Evolutionary conservation across 1,140 invertebrate species (phyloP).

Genomic region (Wiebesia pumilae): DNA sequence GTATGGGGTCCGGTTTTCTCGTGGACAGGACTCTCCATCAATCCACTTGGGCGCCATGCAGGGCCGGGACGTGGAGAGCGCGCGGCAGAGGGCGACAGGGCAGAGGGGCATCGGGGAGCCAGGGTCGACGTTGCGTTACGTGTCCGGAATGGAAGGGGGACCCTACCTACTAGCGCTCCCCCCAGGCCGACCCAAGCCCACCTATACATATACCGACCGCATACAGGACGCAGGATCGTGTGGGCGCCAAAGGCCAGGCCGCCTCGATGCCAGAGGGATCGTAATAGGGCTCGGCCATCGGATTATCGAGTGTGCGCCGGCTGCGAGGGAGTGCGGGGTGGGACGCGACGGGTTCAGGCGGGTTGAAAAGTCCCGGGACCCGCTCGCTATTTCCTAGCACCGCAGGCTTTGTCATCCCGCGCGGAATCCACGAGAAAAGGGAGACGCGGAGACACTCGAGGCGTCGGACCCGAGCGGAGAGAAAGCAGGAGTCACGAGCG

Average conservation of each 20-base stretch:
- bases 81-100: conserved; percentile 45
- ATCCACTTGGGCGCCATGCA: conserved; percentile 57
- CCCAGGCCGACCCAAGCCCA: conserved; percentile 6
- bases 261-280: conserved; percentile 43
- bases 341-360: conserved; percentile 26
- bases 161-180: not conserved
- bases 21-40: conserved; percentile 63
- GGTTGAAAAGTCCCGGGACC: conserved; percentile 69
- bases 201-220: not conserved
- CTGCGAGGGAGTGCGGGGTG: conserved; percentile 41
- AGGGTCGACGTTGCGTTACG: conserved; percentile 1
- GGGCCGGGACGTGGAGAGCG: not conserved
- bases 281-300: conserved; percentile 65
- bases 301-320: conserved; percentile 51
- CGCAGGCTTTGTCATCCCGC: conserved; percentile 64
- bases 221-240: conserved; percentile 12
- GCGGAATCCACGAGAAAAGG: not conserved
- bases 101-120: not conserved
- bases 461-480: conserved; percentile 16
- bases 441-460: not conserved
- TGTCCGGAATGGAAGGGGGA: not conserved
- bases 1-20: conserved; percentile 58
- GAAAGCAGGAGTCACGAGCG: conserved; percentile 42
- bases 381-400: conserved; percentile 51
- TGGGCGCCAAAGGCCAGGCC: conserved; percentile 53